phyloP scores from a whole-genome alignment of 2,797 vertebrate species.

The Chromobotia macracanthus region DNA sequence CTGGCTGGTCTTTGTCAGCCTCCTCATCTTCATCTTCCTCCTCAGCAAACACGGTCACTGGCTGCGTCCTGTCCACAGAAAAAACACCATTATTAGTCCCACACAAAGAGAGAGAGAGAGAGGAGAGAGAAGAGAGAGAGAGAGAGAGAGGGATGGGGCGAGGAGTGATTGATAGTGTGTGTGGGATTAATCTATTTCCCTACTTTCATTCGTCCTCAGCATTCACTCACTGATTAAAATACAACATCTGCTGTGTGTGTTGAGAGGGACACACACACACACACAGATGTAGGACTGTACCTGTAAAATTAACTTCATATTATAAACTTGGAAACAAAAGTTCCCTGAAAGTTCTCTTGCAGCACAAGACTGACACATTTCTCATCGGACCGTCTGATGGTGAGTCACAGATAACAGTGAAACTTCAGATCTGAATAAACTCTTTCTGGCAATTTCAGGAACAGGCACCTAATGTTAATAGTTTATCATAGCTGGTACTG shows the following conservation, averaged over 20 bases:
- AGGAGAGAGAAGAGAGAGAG: background rate
- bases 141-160: background rate
- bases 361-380: background rate
- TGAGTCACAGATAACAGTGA: background rate
- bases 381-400: background rate
- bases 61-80: conserved; percentile 83
- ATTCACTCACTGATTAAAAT: conserved; percentile 58
- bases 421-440: background rate
- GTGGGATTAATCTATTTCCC: conserved; percentile 55
- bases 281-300: background rate
- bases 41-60: conserved; percentile 91
- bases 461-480: too few relatives aligned
- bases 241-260: conserved; percentile 58
- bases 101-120: background rate
- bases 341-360: background rate
- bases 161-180: background rate
- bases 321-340: background rate
- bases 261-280: conserved; percentile 28
- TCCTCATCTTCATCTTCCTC: conserved; percentile 92
- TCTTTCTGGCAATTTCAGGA: background rate
- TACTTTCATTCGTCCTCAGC: conserved; percentile 49
- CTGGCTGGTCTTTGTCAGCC: conserved; percentile 86
- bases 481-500: too few relatives aligned
- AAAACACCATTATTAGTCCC: background rate
- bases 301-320: background rate